Evolutionary conservation across 2,113 vertebrate species (phyloP).

Genomic region (Antechinus stuartii): DNA sequence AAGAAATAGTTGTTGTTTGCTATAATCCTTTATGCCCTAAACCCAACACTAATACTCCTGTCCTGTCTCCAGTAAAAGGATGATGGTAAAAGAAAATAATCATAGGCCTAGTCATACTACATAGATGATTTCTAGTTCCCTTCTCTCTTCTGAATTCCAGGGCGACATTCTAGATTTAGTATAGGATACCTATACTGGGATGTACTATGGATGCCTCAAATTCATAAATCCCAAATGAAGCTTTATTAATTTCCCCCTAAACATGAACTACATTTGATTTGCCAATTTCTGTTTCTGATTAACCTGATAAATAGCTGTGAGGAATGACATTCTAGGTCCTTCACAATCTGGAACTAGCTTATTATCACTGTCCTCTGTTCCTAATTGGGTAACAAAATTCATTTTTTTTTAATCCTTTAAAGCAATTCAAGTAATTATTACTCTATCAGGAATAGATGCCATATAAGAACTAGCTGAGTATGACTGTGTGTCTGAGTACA

Average conservation of each 20-base stretch:
- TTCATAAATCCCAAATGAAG: not conserved
- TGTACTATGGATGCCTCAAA: not conserved
- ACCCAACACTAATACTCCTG: not conserved
- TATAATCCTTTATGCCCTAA: conserved; percentile 8
- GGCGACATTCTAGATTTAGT: not conserved
- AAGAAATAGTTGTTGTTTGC: conserved; percentile 23
- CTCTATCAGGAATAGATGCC: not conserved
- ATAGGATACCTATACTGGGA: not conserved
- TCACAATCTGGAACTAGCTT: not conserved
- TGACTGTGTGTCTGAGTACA: not conserved
- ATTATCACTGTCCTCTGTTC: not conserved
- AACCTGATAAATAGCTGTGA: not conserved
- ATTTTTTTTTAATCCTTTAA: conserved; percentile 49
- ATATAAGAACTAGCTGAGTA: not conserved
- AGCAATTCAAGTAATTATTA: not conserved
- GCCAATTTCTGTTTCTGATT: not conserved
- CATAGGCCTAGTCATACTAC: not conserved
- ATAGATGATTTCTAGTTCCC: not conserved
- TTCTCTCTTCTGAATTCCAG: not conserved
- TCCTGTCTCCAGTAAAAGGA: not conserved
- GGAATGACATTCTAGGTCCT: not conserved
- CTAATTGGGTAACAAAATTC: not conserved
- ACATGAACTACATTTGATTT: not conserved
- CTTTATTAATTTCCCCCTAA: not conserved
- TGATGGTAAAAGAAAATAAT: not conserved